These are phyloP conservation scores for Sisor rabdophorus DNA, from an alignment of 2,113 vertebrate species.

Conservation along the genomic window DNA sequence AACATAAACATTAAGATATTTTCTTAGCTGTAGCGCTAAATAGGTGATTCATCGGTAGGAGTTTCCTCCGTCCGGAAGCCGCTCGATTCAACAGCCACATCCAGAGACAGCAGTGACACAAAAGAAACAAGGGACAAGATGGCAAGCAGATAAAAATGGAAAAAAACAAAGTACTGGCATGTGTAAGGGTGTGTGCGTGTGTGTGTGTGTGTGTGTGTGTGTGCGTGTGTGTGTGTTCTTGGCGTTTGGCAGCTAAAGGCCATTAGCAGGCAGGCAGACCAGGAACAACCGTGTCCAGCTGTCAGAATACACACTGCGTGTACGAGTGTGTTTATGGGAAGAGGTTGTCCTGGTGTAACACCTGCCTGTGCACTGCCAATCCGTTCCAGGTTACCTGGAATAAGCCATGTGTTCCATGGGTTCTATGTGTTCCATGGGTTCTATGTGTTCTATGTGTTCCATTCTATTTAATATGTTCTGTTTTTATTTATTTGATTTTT, in stretches of 20 bases:
- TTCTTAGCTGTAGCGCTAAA: neutral
- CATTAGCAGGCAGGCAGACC: slow-evolving; percentile 48
- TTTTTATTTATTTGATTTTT: slow-evolving; percentile 18
- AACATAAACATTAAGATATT: neutral
- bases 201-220: slow-evolving; percentile 37
- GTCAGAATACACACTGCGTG: slow-evolving; percentile 38
- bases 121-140: slow-evolving; percentile 17
- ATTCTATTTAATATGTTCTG: slow-evolving; percentile 32
- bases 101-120: slow-evolving; percentile 32
- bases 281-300: slow-evolving; percentile 48
- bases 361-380: slow-evolving; percentile 41
- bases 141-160: slow-evolving; percentile 35
- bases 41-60: neutral
- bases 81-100: slow-evolving; percentile 17
- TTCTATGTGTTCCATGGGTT: slow-evolving; percentile 29
- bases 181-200: slow-evolving; percentile 18
- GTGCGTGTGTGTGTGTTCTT: slow-evolving; percentile 28
- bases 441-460: too few species aligned
- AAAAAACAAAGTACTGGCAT: slow-evolving; percentile 46
- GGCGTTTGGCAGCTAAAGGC: slow-evolving; percentile 50
- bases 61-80: neutral
- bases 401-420: slow-evolving; percentile 37
- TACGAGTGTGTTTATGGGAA: slow-evolving; percentile 36
- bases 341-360: slow-evolving; percentile 50
- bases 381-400: slow-evolving; percentile 34